Base-by-base conservation (phyloP, 2,113 vertebrate species). In the Galemys pyrenaicus region DNA sequence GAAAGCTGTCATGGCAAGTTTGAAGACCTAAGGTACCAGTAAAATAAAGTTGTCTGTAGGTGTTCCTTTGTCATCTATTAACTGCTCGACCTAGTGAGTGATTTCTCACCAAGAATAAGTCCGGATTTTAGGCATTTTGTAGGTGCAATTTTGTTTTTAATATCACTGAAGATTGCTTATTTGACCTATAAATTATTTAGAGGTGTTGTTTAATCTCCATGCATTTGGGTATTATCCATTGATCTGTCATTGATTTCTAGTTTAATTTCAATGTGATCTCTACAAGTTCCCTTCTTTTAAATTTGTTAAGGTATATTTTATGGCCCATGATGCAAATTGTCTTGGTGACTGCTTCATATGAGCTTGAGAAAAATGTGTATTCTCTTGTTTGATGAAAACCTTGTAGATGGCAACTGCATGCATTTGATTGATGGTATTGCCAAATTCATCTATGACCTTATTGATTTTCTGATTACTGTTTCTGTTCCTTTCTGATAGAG, bases 21-120 rank as follows among this genome's bases (percentile, higher is more conserved):
- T 73, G 13, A 73, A 32, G n/a, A 83, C 46, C 44, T 28, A 44
- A 80, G 11, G 30, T 19, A 54, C 16, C 51, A 26, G 46, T 3
- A 30, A 77, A 35, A 74, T 5, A 35, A 28, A 62, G 49, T 37
- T 37, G 24, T 9, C 60, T 9, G 19, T 9, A 62, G 4, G 12
- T 2, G 1, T 30, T 26, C 46, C 28, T 51, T 22, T 22, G 17
- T 26, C 51, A 49, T 44, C 39, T 46, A 56, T 41, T 85, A 95
- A 54, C 32, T 32, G 20, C 28, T 87, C 49, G 73, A 51, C 17
- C n/a, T 92, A 49, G 28, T 49, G 19, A 54, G 24, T 44, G 78
- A 78, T 49, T 85, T 94, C 89, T 73, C 26, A 83, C 39, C 28
- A 46, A 88, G 68, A 90, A 89, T 26, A 58, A 78, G 37, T 35